A percentile compares a stretch with the other conserved stretches of the same genome.
phyloP scores from a whole-genome alignment of 2,888 invertebrate genomes.

The Lamellibrachia columna region DNA sequence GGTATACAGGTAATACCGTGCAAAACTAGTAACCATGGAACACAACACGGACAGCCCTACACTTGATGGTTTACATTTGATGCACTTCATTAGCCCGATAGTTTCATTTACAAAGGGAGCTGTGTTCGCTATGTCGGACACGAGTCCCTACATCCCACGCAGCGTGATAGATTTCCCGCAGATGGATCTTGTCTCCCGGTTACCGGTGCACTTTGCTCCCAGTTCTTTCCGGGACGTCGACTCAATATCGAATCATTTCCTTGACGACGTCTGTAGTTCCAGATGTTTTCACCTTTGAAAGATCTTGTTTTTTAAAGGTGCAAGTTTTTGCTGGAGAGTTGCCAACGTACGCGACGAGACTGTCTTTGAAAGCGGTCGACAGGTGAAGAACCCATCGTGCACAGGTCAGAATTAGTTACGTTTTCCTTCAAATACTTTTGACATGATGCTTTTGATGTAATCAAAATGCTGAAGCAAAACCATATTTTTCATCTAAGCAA shows the following conservation, averaged over 20 bases:
- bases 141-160: neutral
- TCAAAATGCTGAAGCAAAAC: too few relatives aligned
- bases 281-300: neutral
- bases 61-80: too few relatives aligned
- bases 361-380: neutral
- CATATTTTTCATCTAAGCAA: too few relatives aligned
- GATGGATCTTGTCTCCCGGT: neutral
- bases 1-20: neutral
- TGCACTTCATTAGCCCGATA: too few relatives aligned
- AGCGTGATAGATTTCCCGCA: neutral
- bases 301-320: neutral
- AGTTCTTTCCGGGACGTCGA: neutral
- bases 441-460: too few relatives aligned
- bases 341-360: neutral
- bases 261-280: conserved; percentile 4
- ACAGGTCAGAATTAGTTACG: too few relatives aligned
- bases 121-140: too few relatives aligned
- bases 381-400: neutral
- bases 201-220: neutral
- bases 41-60: too few relatives aligned
- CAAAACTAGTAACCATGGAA: too few relatives aligned
- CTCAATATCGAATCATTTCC: neutral
- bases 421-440: too few relatives aligned
- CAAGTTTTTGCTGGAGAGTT: neutral
- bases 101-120: too few relatives aligned